phyloP scores from a whole-genome alignment of 2,797 vertebrate genomes.

The Phalanger gymnotis region DNA sequence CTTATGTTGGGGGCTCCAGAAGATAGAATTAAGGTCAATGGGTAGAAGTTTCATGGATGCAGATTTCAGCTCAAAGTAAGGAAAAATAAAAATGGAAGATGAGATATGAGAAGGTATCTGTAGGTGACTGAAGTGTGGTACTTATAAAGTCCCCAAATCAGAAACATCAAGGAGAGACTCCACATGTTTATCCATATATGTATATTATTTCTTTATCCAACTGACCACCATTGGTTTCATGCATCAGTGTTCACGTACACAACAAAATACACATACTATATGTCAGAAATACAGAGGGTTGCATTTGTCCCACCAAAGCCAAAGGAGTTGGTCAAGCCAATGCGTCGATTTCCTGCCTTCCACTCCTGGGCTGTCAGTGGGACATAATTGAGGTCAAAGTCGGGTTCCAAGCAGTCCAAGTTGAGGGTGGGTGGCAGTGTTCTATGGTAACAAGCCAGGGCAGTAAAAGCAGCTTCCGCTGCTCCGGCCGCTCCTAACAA shows the following conservation, averaged over 20 bases:
- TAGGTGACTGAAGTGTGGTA: not conserved
- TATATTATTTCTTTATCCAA: conserved; percentile 18
- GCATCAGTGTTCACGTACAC: conserved; percentile 38
- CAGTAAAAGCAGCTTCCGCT: conserved; percentile 94
- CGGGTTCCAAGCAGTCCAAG: conserved; percentile 91
- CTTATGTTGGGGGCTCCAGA: not conserved
- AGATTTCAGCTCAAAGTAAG: not conserved
- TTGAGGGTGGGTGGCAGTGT: conserved; percentile 95
- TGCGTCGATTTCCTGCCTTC: conserved; percentile 83
- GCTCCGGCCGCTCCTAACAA: conserved; percentile 96
- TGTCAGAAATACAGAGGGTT: conserved; percentile 90
- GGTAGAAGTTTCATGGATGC: not conserved
- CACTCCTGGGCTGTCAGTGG: conserved; percentile 91
- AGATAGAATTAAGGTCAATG: not conserved
- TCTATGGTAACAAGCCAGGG: conserved; percentile 91
- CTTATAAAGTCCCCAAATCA: not conserved
- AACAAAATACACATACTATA: conserved; percentile 66
- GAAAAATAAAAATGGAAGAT: not conserved
- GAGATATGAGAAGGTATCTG: not conserved
- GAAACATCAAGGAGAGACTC: not conserved
- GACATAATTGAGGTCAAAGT: conserved; percentile 95
- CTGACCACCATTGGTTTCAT: not conserved
- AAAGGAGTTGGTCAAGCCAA: conserved; percentile 96
- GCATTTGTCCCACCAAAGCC: conserved; percentile 98
- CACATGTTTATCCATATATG: not conserved